Conservation (phyloP, 2,888 invertebrate species). For the Epinotia demarniana region DNA sequence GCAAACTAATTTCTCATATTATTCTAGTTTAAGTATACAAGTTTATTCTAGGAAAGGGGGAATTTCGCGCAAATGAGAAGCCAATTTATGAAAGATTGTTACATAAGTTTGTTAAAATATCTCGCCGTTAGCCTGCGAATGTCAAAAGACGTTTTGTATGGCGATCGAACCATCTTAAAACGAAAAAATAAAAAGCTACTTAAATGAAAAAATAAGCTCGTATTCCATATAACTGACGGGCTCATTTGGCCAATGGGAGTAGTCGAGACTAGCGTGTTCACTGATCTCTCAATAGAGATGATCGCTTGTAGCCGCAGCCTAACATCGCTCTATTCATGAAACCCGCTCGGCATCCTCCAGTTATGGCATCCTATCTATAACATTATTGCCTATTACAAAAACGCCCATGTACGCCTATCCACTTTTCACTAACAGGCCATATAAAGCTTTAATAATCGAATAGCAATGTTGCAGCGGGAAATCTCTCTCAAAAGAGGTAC, state of each 20-base stretch:
- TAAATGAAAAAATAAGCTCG: conserved; percentile 13
- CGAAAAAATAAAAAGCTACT: too few species aligned
- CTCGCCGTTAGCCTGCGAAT: too few species aligned
- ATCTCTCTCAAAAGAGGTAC: conserved; percentile 56
- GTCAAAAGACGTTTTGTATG: too few species aligned
- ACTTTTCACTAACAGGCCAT: conserved; percentile 76
- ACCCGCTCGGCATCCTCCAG: conserved; percentile 68
- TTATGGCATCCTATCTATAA: conserved; percentile 71
- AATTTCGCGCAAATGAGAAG: too few species aligned
- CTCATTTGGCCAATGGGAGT: conserved; percentile 18
- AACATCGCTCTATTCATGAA: conserved; percentile 61
- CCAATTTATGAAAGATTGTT: too few species aligned
- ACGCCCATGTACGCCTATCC: conserved; percentile 64
- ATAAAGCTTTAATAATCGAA: conserved; percentile 65
- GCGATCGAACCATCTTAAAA: too few species aligned
- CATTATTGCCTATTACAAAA: conserved; percentile 68
- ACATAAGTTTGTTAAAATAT: too few species aligned
- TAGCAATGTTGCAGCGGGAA: conserved; percentile 70
- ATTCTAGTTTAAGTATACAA: too few species aligned
- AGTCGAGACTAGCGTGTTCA: conserved; percentile 12
- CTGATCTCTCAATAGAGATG: conserved; percentile 39
- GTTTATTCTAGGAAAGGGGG: too few species aligned
- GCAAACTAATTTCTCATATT: too few species aligned
- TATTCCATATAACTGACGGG: conserved; percentile 11
- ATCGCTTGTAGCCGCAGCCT: conserved; percentile 47